Evolutionary conservation across 2,888 invertebrate genomes (phyloP).

Genomic region (Tetragonula carbonaria): DNA sequence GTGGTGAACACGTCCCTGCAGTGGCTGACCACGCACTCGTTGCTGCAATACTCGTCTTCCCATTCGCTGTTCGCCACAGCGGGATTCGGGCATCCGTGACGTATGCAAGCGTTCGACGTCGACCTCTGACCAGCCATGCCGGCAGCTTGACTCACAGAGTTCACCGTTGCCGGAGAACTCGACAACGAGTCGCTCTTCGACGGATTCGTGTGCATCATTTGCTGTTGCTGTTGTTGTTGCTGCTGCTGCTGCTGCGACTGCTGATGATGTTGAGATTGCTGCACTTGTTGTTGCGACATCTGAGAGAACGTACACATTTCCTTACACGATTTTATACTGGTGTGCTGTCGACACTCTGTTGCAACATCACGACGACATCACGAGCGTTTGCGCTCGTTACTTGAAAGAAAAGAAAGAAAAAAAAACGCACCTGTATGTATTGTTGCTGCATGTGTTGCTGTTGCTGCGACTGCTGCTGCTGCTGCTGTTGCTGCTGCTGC

Average conservation of each 20-base stretch:
- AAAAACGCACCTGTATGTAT: constrained; percentile 81
- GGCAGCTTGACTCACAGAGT: constrained; percentile 70
- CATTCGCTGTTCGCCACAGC: constrained; percentile 96
- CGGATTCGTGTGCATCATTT: constrained; percentile 82
- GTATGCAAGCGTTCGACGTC: constrained; percentile 88
- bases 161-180: constrained; percentile 78
- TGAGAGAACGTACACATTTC: constrained; percentile 37
- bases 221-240: constrained; percentile 80
- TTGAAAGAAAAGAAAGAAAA: neutral
- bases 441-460: constrained; percentile 80
- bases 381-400: too few species aligned
- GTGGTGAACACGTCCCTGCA: constrained; percentile 97
- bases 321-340: too few species aligned
- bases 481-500: neutral
- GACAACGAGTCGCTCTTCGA: constrained; percentile 78
- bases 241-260: constrained; percentile 81
- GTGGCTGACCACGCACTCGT: constrained; percentile 98
- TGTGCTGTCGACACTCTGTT: too few species aligned
- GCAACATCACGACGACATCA: too few species aligned
- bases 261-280: constrained; percentile 72
- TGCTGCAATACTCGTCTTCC: constrained; percentile 99
- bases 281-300: constrained; percentile 79
- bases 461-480: constrained; percentile 45
- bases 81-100: constrained; percentile 95
- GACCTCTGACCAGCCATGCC: constrained; percentile 76